These are phyloP conservation scores for Abscondita cerata DNA, from an alignment of 2,888 invertebrate genomes.

Conservation along the genomic window DNA sequence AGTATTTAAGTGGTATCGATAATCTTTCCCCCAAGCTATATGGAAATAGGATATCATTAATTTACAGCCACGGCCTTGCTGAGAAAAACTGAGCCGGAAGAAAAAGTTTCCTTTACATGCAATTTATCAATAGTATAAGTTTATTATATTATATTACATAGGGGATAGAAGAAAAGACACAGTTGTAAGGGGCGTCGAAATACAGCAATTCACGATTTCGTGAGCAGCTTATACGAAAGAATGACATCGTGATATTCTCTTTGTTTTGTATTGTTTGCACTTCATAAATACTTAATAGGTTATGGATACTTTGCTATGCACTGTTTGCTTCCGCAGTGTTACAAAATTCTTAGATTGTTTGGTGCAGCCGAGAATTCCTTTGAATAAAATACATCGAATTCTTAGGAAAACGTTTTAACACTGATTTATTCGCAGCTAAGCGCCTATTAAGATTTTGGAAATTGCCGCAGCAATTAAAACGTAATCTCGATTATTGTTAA, in stretches of 20 bases:
- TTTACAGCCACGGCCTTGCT: slow-evolving; percentile 17
- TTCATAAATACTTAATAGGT: slow-evolving; percentile 55
- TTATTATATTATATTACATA: slow-evolving; percentile 4
- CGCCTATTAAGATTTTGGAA: too few relatives aligned
- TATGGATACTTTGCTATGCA: slow-evolving; percentile 42
- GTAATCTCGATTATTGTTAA: too few relatives aligned
- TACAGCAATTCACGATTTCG: slow-evolving; percentile 51
- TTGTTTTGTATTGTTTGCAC: slow-evolving; percentile 53
- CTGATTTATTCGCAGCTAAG: neutral
- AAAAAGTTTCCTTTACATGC: slow-evolving; percentile 6
- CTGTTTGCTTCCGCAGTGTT: slow-evolving; percentile 45
- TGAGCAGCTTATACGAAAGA: slow-evolving; percentile 50
- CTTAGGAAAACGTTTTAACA: slow-evolving; percentile 15
- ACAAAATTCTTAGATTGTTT: slow-evolving; percentile 38
- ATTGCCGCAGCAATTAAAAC: too few relatives aligned
- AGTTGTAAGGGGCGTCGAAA: slow-evolving; percentile 40
- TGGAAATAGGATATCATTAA: slow-evolving; percentile 16
- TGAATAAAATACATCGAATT: slow-evolving; percentile 26
- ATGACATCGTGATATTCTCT: slow-evolving; percentile 56
- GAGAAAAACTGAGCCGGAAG: neutral
- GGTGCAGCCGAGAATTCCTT: slow-evolving; percentile 25
- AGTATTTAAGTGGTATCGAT: slow-evolving; percentile 10
- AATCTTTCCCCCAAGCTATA: slow-evolving; percentile 13
- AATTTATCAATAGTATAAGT: neutral
- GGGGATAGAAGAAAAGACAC: slow-evolving; percentile 9